Evolutionary conservation across 2,113 vertebrate species (phyloP).

Genomic region (Hoplias malabaricus): DNA sequence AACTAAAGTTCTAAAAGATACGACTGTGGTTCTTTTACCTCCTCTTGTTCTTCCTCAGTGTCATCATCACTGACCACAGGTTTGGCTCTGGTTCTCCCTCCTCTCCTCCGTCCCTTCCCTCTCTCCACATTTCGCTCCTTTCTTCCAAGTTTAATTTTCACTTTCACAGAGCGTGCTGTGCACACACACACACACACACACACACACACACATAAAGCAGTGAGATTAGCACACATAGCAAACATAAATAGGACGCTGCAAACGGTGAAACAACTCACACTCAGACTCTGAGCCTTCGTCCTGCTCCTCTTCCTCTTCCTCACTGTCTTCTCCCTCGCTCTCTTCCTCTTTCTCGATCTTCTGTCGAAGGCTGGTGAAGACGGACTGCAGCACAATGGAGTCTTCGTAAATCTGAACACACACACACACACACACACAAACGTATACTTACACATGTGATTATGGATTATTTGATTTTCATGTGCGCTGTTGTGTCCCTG

Average conservation of each 20-base stretch:
- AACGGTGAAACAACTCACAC: constrained; percentile 13
- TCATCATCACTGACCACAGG: constrained; percentile 93
- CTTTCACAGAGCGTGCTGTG: constrained; percentile 88
- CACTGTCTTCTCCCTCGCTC: constrained; percentile 90
- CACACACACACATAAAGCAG: background rate
- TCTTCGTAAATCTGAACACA: constrained; percentile 86
- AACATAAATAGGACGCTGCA: too few species aligned
- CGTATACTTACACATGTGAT: background rate
- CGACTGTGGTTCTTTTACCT: constrained; percentile 72
- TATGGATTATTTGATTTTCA: background rate
- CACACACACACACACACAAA: background rate
- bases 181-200: constrained; percentile 7
- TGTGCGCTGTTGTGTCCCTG: background rate
- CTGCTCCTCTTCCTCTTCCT: constrained; percentile 89
- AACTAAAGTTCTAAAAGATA: background rate
- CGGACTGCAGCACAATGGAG: constrained; percentile 93
- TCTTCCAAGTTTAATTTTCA: constrained; percentile 89
- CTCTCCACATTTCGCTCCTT: constrained; percentile 84
- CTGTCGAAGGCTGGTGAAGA: constrained; percentile 93
- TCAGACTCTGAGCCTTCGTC: constrained; percentile 78
- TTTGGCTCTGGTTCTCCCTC: constrained; percentile 84
- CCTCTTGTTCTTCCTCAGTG: constrained; percentile 91
- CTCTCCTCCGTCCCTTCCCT: constrained; percentile 81
- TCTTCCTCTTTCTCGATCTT: constrained; percentile 95
- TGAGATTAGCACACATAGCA: background rate